These are phyloP conservation scores for Plectropomus leopardus DNA, from an alignment of 2,113 vertebrate genomes.

Conservation along the genomic window DNA sequence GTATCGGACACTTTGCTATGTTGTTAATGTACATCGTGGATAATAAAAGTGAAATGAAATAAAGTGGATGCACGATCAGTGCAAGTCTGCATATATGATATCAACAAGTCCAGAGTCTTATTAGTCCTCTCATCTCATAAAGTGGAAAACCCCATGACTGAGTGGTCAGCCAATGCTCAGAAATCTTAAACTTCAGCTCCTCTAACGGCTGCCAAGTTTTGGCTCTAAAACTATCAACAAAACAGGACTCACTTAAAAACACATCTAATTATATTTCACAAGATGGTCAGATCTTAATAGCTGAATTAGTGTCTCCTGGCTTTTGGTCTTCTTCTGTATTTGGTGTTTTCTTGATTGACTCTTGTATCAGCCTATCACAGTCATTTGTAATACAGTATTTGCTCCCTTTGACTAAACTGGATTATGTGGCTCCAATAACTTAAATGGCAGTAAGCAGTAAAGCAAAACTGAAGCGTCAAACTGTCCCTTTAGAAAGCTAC, in stretches of 20 bases:
- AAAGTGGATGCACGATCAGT: background rate
- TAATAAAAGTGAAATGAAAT: background rate
- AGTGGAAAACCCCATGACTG: background rate
- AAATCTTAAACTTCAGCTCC: background rate
- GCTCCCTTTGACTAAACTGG: background rate
- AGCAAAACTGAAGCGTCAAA: background rate
- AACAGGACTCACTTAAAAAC: background rate
- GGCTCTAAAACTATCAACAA: background rate
- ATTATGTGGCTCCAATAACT: constrained; percentile 4
- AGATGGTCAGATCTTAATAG: background rate
- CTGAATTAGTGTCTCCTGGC: background rate
- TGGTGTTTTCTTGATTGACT: constrained; percentile 15
- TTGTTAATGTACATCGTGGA: background rate
- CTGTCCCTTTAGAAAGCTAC: background rate
- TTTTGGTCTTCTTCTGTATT: background rate
- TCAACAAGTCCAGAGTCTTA: background rate
- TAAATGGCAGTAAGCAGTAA: background rate
- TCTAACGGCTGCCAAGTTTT: background rate
- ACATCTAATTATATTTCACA: background rate
- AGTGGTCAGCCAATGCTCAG: background rate
- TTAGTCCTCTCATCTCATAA: background rate
- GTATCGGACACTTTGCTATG: background rate
- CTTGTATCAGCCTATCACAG: constrained; percentile 8
- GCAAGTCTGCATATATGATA: background rate
- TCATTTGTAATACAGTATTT: too few relatives aligned